These are phyloP conservation scores for Pemphigus obesinymphae DNA, from an alignment of 1,140 invertebrate species.

Conservation along the genomic window DNA sequence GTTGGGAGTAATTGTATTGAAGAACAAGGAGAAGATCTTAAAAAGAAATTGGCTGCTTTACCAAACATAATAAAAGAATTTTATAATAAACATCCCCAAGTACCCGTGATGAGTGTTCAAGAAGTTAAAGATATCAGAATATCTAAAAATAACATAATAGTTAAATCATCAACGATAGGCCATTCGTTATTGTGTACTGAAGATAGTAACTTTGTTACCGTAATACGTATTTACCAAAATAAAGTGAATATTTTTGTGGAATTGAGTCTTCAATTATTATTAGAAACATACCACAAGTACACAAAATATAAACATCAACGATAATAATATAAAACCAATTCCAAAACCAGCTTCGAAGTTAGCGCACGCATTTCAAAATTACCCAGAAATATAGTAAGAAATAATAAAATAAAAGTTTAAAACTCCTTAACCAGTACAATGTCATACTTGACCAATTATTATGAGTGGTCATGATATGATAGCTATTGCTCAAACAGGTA, in stretches of 20 bases:
- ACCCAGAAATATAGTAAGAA: conserved; percentile 76
- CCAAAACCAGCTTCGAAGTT: conserved; percentile 81
- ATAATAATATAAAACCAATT: conserved; percentile 55
- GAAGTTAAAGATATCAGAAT: conserved; percentile 60
- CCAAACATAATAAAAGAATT: conserved; percentile 74
- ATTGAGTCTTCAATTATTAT: too few relatives aligned
- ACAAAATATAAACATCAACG: too few relatives aligned
- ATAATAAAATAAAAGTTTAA: conserved; percentile 77
- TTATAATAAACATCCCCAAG: conserved; percentile 71
- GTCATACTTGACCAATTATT: conserved; percentile 84
- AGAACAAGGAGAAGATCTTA: conserved; percentile 36
- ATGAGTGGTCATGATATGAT: conserved; percentile 81
- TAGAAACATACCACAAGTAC: too few relatives aligned
- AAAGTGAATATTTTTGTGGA: too few relatives aligned
- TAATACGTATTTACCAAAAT: too few relatives aligned
- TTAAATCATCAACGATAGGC: too few relatives aligned
- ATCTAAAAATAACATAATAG: conserved; percentile 68
- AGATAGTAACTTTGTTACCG: too few relatives aligned
- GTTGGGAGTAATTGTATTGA: neutral
- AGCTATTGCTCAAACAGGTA: conserved; percentile 89
- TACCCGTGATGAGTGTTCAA: conserved; percentile 61
- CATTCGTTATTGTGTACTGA: too few relatives aligned
- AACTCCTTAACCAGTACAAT: conserved; percentile 84
- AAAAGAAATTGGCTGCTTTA: conserved; percentile 57
- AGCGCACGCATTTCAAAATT: conserved; percentile 74